phyloP scores from a whole-genome alignment of 2,113 vertebrate species.

The Strix aluco region DNA sequence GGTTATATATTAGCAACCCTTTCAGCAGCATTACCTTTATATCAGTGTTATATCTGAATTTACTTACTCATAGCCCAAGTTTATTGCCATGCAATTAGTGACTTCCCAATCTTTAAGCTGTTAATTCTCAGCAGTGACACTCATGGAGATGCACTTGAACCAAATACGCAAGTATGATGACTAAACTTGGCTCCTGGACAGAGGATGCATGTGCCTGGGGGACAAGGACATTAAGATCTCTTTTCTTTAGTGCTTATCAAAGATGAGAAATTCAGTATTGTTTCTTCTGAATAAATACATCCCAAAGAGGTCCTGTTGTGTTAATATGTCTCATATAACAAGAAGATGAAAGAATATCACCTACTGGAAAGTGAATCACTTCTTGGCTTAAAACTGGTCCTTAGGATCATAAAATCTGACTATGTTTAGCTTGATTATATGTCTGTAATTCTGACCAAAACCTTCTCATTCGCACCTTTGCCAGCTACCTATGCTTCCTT shows the following conservation, averaged over 20 bases:
- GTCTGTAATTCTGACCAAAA: neutral
- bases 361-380: neutral
- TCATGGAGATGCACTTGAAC: neutral
- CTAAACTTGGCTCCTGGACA: neutral
- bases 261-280: neutral
- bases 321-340: neutral
- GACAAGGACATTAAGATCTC: neutral
- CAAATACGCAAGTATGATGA: neutral
- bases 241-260: neutral
- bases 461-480: neutral
- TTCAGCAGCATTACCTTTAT: constrained; percentile 15
- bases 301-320: neutral
- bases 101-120: constrained; percentile 25
- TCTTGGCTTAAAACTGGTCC: neutral
- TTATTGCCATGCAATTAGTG: constrained; percentile 46
- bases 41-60: constrained; percentile 42
- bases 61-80: constrained; percentile 35
- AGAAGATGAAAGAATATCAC: neutral
- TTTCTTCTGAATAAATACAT: neutral
- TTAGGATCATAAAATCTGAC: neutral
- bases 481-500: neutral
- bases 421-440: neutral
- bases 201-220: neutral
- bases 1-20: constrained; percentile 3
- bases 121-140: constrained; percentile 49